A percentile compares a stretch with the other conserved stretches of the same genome.
These are phyloP conservation scores for Urocyon cinereoargenteus DNA, from an alignment of 2,797 vertebrate genomes.

Conservation along the genomic window DNA sequence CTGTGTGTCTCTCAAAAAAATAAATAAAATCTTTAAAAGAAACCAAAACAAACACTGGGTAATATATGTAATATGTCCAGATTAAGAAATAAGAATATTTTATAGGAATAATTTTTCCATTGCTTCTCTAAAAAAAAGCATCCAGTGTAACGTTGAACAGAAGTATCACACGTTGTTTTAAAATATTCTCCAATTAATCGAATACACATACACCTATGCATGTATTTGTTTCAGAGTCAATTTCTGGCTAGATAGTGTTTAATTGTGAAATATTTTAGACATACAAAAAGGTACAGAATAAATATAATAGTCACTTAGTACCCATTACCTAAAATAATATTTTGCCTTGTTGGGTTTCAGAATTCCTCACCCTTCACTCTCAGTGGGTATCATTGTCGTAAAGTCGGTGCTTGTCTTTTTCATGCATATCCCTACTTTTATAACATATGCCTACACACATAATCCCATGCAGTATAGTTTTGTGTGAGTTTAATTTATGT, in stretches of 20 bases:
- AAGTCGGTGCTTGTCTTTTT: background rate
- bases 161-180: too few species aligned
- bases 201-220: too few species aligned
- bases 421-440: background rate
- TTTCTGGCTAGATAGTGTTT: background rate
- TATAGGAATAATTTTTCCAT: background rate
- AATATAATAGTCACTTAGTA: background rate
- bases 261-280: background rate
- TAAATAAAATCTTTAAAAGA: too few species aligned
- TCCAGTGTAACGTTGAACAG: too few species aligned
- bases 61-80: background rate
- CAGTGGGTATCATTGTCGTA: background rate
- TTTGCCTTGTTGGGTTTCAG: background rate
- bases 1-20: too few species aligned
- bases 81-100: background rate
- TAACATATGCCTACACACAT: background rate
- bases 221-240: background rate
- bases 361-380: background rate
- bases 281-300: background rate
- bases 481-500: background rate
- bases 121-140: too few species aligned
- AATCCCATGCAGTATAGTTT: background rate
- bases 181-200: too few species aligned
- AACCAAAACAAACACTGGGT: background rate
- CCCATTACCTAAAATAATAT: background rate